Conservation (phyloP, 2,113 vertebrate species). For the Toxotes jaculatrix region DNA sequence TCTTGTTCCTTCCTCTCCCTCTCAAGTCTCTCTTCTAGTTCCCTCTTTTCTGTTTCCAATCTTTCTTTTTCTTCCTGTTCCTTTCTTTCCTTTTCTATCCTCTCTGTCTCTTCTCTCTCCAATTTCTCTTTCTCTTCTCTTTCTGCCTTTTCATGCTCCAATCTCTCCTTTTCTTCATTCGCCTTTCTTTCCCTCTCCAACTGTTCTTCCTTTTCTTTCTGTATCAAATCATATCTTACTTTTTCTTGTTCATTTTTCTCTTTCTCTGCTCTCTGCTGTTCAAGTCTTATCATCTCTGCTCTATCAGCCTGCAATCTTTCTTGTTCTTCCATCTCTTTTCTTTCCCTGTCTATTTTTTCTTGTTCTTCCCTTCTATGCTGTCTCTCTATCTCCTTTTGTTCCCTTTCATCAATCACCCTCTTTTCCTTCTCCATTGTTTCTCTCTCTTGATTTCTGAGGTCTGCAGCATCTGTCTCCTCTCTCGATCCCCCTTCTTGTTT, state of each 20-base stretch:
- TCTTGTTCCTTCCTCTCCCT: slow-evolving; percentile 26
- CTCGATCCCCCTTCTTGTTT: neutral
- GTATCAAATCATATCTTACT: slow-evolving; percentile 10
- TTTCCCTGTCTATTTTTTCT: slow-evolving; percentile 14
- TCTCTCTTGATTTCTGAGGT: slow-evolving; percentile 3
- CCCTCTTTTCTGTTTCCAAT: slow-evolving; percentile 27
- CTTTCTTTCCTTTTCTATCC: slow-evolving; percentile 4
- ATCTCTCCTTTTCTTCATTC: slow-evolving; percentile 6
- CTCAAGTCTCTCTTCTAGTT: slow-evolving; percentile 19
- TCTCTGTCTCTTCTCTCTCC: neutral
- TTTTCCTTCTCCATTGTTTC: slow-evolving; percentile 19
- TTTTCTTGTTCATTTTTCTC: slow-evolving; percentile 22
- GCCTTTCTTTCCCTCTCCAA: slow-evolving; percentile 27
- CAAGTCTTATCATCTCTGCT: slow-evolving; percentile 8
- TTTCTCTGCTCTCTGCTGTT: slow-evolving; percentile 3
- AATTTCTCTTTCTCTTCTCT: neutral
- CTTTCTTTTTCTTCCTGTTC: slow-evolving; percentile 39
- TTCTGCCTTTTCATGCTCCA: neutral
- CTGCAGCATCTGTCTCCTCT: neutral
- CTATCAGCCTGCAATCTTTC: slow-evolving; percentile 29
- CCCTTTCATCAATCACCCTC: neutral
- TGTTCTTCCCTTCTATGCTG: neutral
- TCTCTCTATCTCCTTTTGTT: slow-evolving; percentile 3
- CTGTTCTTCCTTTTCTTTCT: slow-evolving; percentile 13
- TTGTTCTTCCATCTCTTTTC: slow-evolving; percentile 22